Evolutionary conservation across 1,140 invertebrate species (phyloP).

Genomic region (Subanguina moxae): DNA sequence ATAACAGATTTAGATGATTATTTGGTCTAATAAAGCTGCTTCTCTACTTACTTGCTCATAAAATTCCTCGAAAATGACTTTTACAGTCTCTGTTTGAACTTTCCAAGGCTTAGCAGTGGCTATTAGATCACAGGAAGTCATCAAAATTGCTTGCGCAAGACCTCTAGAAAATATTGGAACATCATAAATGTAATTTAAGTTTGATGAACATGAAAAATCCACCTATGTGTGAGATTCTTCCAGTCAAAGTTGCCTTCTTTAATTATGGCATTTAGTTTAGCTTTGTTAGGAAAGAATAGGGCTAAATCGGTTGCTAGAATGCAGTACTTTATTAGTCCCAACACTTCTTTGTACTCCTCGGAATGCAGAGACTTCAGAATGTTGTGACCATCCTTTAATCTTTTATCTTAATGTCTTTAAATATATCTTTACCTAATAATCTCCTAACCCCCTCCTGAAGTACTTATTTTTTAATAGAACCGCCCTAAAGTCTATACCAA

Average conservation of each 20-base stretch:
- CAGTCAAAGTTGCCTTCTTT: conserved; percentile 43
- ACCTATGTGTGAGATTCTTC: conserved; percentile 44
- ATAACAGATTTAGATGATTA: too few species aligned
- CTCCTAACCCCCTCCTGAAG: too few species aligned
- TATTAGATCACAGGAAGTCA: conserved; percentile 78
- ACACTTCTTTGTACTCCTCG: conserved; percentile 73
- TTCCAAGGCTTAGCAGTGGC: conserved; percentile 79
- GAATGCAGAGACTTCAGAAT: conserved; percentile 71
- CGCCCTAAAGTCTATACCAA: too few species aligned
- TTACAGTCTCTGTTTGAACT: conserved; percentile 75
- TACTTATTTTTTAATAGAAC: too few species aligned
- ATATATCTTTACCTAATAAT: too few species aligned
- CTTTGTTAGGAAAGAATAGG: conserved; percentile 74
- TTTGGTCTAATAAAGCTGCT: conserved; percentile 1
- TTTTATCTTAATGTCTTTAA: too few species aligned
- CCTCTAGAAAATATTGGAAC: conserved; percentile 59
- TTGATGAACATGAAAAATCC: neutral
- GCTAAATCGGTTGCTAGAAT: conserved; percentile 79
- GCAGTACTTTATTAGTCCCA: conserved; percentile 73
- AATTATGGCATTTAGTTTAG: too few species aligned
- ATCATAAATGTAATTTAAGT: too few species aligned
- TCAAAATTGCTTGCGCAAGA: conserved; percentile 71
- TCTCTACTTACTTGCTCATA: conserved; percentile 69
- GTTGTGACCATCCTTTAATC: conserved; percentile 75
- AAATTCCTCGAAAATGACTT: conserved; percentile 80